Evolutionary conservation across 2,888 invertebrate species (phyloP).

Genomic region (Clistopyga incitator): DNA sequence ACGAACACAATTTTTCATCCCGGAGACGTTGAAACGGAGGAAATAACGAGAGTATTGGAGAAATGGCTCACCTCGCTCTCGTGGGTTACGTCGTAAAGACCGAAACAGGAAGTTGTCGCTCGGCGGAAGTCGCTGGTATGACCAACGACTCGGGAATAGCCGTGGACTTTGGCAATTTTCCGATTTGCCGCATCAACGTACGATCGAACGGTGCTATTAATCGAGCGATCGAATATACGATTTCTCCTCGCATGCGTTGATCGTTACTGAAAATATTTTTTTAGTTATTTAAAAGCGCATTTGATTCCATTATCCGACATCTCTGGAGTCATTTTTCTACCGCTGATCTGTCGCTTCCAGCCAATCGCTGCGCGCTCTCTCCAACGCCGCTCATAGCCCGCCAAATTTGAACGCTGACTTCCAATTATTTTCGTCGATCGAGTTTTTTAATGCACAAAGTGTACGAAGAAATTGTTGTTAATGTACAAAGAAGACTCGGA

Average conservation of each 20-base stretch:
- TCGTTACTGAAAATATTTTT: background rate
- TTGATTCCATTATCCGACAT: slow-evolving; percentile 20
- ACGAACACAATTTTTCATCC: background rate
- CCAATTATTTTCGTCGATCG: too few relatives aligned
- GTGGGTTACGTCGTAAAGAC: slow-evolving; percentile 69
- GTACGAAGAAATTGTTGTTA: too few relatives aligned
- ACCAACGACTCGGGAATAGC: background rate
- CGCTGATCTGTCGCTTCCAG: background rate
- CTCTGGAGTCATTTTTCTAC: background rate
- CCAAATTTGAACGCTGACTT: too few relatives aligned
- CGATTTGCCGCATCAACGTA: background rate
- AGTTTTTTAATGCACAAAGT: too few relatives aligned
- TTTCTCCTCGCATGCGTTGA: background rate
- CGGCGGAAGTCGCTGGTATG: slow-evolving; percentile 50
- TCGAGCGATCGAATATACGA: background rate
- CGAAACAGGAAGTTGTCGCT: slow-evolving; percentile 52
- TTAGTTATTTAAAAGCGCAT: background rate
- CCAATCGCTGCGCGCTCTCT: slow-evolving; percentile 21
- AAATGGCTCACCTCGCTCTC: slow-evolving; percentile 68
- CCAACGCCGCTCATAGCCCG: background rate
- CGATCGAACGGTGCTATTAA: background rate
- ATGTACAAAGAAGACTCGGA: too few relatives aligned
- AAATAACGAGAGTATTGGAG: slow-evolving; percentile 54
- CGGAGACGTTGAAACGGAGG: slow-evolving; percentile 23
- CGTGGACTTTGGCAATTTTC: background rate